Percentiles rank a stretch among this genome's conserved stretches.
Conservation (phyloP, 2,797 vertebrate species). For the Chaunax sp. region DNA sequence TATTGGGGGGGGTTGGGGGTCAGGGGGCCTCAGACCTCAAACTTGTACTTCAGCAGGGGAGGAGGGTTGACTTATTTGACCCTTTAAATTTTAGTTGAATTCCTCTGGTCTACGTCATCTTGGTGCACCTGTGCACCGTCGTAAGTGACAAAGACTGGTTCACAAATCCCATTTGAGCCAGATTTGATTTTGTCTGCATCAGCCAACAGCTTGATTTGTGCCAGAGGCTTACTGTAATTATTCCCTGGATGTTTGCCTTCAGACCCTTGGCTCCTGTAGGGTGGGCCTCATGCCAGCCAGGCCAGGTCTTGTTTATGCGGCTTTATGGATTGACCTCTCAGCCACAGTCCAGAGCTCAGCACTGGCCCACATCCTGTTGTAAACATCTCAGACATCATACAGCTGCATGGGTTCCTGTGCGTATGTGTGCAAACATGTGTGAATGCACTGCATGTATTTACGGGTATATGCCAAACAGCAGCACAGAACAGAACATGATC, state of each 20-base stretch:
- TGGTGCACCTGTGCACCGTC: constrained; percentile 6
- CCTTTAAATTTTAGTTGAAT: too few species aligned
- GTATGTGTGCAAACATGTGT: constrained; percentile 21
- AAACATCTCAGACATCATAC: constrained; percentile 73
- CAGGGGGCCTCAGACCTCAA: too few species aligned
- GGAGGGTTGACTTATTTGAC: too few species aligned
- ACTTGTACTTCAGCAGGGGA: too few species aligned
- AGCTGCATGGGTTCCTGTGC: constrained; percentile 66
- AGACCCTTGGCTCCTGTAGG: constrained; percentile 62
- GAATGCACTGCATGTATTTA: constrained; percentile 34
- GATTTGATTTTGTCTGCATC: constrained; percentile 50
- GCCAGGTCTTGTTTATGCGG: constrained; percentile 68
- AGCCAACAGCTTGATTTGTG: constrained; percentile 43
- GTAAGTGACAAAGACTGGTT: constrained; percentile 1
- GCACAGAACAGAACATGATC: constrained; percentile 50
- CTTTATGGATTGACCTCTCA: constrained; percentile 62
- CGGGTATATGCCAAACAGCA: constrained; percentile 34
- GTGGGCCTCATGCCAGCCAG: constrained; percentile 72
- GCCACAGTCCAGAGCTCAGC: constrained; percentile 47
- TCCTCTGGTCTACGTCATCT: neutral
- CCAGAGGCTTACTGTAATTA: constrained; percentile 68
- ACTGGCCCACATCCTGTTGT: constrained; percentile 71
- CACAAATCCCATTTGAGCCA: constrained; percentile 20
- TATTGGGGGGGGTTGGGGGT: too few species aligned
- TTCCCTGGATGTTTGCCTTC: constrained; percentile 67